Base-by-base conservation (phyloP, 2,888 invertebrate genomes). In the Drosophila melanocephala region DNA sequence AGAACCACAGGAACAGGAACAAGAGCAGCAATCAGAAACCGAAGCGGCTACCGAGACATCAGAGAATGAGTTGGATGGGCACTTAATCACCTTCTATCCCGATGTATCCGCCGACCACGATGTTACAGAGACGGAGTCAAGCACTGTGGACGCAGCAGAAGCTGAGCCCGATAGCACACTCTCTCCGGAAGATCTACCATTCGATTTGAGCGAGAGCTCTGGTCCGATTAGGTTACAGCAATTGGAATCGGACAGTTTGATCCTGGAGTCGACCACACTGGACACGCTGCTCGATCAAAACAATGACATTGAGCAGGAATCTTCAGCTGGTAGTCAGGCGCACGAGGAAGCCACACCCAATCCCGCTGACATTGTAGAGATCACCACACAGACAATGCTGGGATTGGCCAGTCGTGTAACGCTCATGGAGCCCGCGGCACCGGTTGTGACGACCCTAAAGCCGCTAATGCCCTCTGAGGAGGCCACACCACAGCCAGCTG, bases 361-460 rank as follows among this genome's bases (percentile, higher is more conserved):
- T 56, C 91, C 92, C 3, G 88, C 89, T 3, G 92, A 91, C 42
- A 92, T 91, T 53, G 81, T 91, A 0, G 93, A 93, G 72, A 87
- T 93, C 47, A 94, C 94, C 37, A 94, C 93, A 2, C 93, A 93
- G 69, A 93, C 93, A 3, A 92, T 93, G 93, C 68, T 93, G 53
- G 91, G 91, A n/a, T 73, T 93, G 75, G 93, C 93, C 9, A 93
- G 91, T 66, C 92, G 94, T 58, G 94, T 93, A 0, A 94, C 94
- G 1, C 84, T 94, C 0, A 94, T 94, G 94, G 94, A 94, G 85
- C 94, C 94, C 5, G 90, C 93, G 10, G 92, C 93, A 76, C 87
- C 94, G 69, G 68, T 92, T 57, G 75, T 88, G 56, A 91, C 93
- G 60, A 92, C 92, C 50, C 72, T 93, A 7, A 89, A 75, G 69